A percentile compares a stretch with the other conserved stretches of the same genome.
phyloP scores from a whole-genome alignment of 2,113 vertebrate genomes.

The Scomber scombrus region DNA sequence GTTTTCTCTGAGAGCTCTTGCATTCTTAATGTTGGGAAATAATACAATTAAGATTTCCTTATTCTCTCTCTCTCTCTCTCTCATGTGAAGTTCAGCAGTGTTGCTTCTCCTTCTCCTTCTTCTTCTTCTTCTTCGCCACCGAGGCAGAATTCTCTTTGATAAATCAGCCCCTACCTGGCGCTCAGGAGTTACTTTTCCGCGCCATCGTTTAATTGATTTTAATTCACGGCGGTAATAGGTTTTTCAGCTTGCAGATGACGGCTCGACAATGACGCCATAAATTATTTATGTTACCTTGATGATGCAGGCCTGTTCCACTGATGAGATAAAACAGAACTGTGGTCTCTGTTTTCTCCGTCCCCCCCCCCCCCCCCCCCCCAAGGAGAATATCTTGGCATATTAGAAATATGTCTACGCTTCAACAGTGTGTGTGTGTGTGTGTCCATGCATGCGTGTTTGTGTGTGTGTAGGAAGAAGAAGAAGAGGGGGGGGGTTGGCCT shows the following conservation, averaged over 20 bases:
- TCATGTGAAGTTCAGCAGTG: conserved; percentile 33
- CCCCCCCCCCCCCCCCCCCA: conserved; percentile 5
- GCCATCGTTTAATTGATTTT: conserved; percentile 54
- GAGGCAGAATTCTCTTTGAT: too few species aligned
- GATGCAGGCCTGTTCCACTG: conserved; percentile 59
- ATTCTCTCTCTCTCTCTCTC: not conserved
- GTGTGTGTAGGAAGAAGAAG: not conserved
- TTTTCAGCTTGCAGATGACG: conserved; percentile 38
- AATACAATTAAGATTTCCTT: conserved; percentile 74
- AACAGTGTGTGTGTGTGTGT: conserved; percentile 7
- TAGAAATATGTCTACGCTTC: conserved; percentile 64
- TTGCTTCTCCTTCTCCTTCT: not conserved
- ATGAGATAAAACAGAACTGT: conserved; percentile 62
- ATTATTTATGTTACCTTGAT: conserved; percentile 72
- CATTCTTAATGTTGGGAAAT: conserved; percentile 85
- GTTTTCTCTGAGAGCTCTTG: conserved; percentile 77
- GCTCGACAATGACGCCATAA: conserved; percentile 47
- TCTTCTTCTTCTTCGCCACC: not conserved
- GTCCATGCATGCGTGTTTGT: conserved; percentile 18
- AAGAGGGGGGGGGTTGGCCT: conserved; percentile 55
- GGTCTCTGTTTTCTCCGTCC: not conserved
- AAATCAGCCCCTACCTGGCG: conserved; percentile 24
- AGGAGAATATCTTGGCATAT: conserved; percentile 68
- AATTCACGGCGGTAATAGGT: conserved; percentile 47
- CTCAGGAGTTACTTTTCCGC: conserved; percentile 13